Percentiles rank a stretch among this genome's conserved stretches.
Conservation (phyloP, 2,113 vertebrate genomes). For the Centrocercus urophasianus region DNA sequence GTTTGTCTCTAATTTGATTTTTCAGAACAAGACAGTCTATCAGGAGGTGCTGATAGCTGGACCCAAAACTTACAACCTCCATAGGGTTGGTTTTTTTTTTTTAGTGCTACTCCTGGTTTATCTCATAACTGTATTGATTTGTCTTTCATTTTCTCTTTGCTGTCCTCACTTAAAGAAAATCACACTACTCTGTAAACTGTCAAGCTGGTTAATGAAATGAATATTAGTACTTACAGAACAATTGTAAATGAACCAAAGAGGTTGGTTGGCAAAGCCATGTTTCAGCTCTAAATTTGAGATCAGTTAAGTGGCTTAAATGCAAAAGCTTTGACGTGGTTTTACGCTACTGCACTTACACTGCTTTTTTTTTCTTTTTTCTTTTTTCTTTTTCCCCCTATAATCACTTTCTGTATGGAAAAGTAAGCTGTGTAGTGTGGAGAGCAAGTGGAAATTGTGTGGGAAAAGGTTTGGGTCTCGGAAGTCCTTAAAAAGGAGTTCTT, state of each 20-base stretch:
- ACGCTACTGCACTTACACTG: neutral
- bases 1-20: neutral
- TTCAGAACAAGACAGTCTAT: neutral
- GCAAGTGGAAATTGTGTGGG: neutral
- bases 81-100: neutral
- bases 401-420: neutral
- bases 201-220: neutral
- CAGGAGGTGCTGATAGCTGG: neutral
- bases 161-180: neutral
- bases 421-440: neutral
- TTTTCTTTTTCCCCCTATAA: neutral
- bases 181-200: neutral
- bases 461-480: neutral
- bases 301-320: neutral
- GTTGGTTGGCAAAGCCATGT: neutral
- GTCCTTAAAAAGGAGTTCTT: neutral
- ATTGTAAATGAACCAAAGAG: neutral
- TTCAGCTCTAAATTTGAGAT: neutral
- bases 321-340: neutral
- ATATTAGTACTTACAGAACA: neutral
- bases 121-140: neutral
- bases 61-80: neutral
- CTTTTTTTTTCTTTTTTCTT: neutral
- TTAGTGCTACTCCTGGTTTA: neutral
- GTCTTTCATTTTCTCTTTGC: neutral